These are phyloP conservation scores for Malthinus flaveolus DNA, from an alignment of 2,888 invertebrate genomes.

Conservation along the genomic window DNA sequence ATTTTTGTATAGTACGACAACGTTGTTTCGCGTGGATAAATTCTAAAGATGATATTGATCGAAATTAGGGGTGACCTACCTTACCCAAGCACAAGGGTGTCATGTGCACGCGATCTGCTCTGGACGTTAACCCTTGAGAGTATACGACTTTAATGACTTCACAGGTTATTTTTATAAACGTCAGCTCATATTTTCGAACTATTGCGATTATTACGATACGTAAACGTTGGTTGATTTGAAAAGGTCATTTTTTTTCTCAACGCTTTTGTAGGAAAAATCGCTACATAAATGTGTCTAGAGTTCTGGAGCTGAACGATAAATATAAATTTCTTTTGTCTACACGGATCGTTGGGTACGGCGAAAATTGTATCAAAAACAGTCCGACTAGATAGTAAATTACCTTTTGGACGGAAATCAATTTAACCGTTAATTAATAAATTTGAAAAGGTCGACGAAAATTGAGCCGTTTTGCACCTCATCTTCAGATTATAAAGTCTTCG, in stretches of 20 bases:
- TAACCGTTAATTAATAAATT: too few species aligned
- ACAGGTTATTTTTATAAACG: constrained; percentile 14
- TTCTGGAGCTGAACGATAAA: too few species aligned
- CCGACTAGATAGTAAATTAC: background rate
- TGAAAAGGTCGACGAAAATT: too few species aligned
- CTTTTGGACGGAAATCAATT: too few species aligned
- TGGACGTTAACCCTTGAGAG: constrained; percentile 22
- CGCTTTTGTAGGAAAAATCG: background rate
- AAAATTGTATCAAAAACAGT: background rate
- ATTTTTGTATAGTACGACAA: background rate
- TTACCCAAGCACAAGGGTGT: constrained; percentile 22
- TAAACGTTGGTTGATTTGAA: background rate
- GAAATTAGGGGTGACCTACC: constrained; percentile 27
- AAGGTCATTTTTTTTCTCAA: background rate
- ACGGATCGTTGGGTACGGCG: background rate
- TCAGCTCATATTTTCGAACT: background rate
- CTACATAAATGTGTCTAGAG: background rate
- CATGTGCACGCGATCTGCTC: constrained; percentile 21
- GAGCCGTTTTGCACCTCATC: too few species aligned
- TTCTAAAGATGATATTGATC: constrained; percentile 20
- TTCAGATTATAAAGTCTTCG: too few species aligned
- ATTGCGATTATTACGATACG: background rate
- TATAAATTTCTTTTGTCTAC: background rate
- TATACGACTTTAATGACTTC: constrained; percentile 16
- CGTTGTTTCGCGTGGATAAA: constrained; percentile 1